Evolutionary conservation across 2,888 invertebrate genomes (phyloP).

Genomic region (Lasius platythorax): DNA sequence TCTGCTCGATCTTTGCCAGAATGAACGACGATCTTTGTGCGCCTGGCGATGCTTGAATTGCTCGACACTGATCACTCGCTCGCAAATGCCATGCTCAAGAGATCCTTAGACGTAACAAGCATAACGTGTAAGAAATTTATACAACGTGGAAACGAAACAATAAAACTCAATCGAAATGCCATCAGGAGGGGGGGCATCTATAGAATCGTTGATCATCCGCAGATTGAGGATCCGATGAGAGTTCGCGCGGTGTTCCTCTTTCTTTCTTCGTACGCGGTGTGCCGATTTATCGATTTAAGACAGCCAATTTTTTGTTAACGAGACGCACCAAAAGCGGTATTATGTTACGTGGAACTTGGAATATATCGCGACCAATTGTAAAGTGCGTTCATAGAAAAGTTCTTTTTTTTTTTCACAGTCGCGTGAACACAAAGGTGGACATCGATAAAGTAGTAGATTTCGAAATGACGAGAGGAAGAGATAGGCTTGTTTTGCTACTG

Average conservation of each 20-base stretch:
- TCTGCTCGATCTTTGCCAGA: not conserved
- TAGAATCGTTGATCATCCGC: slow-evolving; percentile 51
- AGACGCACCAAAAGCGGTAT: slow-evolving; percentile 18
- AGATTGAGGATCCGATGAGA: slow-evolving; percentile 55
- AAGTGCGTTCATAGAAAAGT: slow-evolving; percentile 47
- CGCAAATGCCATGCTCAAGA: slow-evolving; percentile 82
- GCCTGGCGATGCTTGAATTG: slow-evolving; percentile 56
- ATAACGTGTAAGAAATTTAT: slow-evolving; percentile 72
- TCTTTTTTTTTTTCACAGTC: slow-evolving; percentile 8
- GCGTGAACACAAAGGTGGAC: slow-evolving; percentile 23
- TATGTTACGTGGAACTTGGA: slow-evolving; percentile 75
- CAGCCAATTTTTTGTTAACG: slow-evolving; percentile 17
- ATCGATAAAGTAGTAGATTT: slow-evolving; percentile 33
- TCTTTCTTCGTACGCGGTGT: not conserved
- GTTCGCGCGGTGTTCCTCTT: slow-evolving; percentile 32
- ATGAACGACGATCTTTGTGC: slow-evolving; percentile 49
- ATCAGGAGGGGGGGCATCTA: slow-evolving; percentile 33
- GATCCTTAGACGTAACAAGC: slow-evolving; percentile 80
- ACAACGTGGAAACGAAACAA: slow-evolving; percentile 67
- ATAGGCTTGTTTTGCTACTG: slow-evolving; percentile 66
- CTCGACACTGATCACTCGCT: slow-evolving; percentile 77
- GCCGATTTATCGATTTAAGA: slow-evolving; percentile 11
- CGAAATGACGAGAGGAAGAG: slow-evolving; percentile 52
- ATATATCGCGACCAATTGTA: slow-evolving; percentile 43
- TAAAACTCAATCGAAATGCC: slow-evolving; percentile 65